These are phyloP conservation scores for Leptocoma aspasia DNA, from an alignment of 2,113 vertebrate genomes.

Conservation along the genomic window DNA sequence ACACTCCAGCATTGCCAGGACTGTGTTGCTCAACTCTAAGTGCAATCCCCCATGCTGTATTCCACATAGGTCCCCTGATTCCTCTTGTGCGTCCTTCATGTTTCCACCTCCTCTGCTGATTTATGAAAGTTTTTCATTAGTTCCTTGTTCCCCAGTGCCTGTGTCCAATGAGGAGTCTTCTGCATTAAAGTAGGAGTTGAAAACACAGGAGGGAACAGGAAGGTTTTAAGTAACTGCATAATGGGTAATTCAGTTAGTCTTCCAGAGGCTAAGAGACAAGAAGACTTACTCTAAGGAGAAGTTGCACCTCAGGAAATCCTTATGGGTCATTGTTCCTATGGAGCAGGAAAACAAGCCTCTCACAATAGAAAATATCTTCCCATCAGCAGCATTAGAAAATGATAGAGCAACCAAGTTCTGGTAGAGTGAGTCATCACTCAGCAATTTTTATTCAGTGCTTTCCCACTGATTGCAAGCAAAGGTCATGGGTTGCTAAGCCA, in stretches of 20 bases:
- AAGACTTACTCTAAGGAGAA: background rate
- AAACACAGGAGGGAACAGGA: background rate
- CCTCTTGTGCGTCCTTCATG: background rate
- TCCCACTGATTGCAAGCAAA: conserved; percentile 9
- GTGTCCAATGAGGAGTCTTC: background rate
- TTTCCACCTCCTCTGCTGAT: background rate
- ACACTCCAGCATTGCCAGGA: background rate
- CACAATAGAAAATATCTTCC: conserved; percentile 43
- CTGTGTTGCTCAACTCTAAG: background rate
- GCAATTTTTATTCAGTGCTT: background rate
- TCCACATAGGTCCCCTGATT: background rate
- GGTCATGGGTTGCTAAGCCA: background rate
- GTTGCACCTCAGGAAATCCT: conserved; percentile 49
- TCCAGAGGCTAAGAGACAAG: background rate
- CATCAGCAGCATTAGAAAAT: conserved; percentile 37
- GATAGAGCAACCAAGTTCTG: conserved; percentile 1
- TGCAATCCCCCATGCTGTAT: accelerated
- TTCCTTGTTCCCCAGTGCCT: background rate
- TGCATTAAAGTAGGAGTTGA: background rate
- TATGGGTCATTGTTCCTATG: conserved; percentile 25
- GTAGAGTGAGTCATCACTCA: conserved; percentile 36
- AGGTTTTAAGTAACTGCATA: background rate
- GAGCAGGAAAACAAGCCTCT: conserved; percentile 29
- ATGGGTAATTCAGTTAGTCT: background rate
- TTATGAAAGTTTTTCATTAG: background rate